Conservation (phyloP, 2,888 invertebrate species). For the Torymus auratus region DNA sequence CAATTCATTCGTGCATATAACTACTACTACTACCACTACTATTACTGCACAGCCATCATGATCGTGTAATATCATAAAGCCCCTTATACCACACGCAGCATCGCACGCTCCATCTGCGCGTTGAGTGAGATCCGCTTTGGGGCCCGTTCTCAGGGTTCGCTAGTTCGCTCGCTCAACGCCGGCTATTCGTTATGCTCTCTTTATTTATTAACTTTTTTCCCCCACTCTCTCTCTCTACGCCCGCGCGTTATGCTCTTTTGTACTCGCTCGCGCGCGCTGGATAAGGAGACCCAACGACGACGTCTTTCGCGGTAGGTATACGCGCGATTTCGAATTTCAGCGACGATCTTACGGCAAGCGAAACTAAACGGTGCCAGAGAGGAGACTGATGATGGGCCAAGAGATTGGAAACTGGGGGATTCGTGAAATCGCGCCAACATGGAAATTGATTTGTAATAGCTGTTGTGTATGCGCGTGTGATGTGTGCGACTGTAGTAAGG, state of each 20-base stretch:
- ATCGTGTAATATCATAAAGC: too few relatives aligned
- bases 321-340: not conserved
- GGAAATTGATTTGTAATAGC: too few relatives aligned
- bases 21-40: too few relatives aligned
- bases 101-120: not conserved
- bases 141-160: constrained; percentile 30
- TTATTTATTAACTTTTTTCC: constrained; percentile 41
- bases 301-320: too few relatives aligned
- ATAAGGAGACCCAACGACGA: not conserved
- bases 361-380: constrained; percentile 9
- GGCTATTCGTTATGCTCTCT: constrained; percentile 53
- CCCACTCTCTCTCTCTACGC: not conserved
- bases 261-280: not conserved
- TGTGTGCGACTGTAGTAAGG: too few relatives aligned
- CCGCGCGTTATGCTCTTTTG: not conserved
- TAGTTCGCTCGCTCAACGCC: not conserved
- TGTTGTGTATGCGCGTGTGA: too few relatives aligned
- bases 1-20: too few relatives aligned
- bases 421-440: too few relatives aligned
- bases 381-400: constrained; percentile 9
- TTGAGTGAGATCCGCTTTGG: constrained; percentile 10
- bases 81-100: too few relatives aligned
- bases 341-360: constrained; percentile 6
- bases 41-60: too few relatives aligned
- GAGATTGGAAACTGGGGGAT: not conserved